Base-by-base conservation (phyloP, 2,888 invertebrate genomes). In the Anorthoa munda region DNA sequence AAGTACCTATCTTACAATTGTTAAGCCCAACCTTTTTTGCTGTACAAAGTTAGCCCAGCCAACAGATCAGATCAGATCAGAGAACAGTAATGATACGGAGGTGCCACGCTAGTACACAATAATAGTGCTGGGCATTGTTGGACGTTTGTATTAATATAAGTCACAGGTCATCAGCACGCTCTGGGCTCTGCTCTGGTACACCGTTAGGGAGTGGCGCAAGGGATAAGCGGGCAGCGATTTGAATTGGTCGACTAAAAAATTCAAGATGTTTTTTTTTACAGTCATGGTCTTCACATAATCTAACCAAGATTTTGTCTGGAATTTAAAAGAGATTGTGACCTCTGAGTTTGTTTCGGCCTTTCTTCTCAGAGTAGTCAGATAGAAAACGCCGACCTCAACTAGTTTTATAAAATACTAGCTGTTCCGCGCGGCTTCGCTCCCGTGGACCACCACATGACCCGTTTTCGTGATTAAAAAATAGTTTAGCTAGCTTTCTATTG, bases 91-190 rank as follows among this genome's bases (percentile, higher is more conserved):
- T 59, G 59, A 81, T 67, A 51, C 31, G 13, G 59, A 72, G 72
- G 81, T 68, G 79, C 21, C 67, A 50, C 12, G 72, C 26, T 53
- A 50, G 55, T 17, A 23, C 4, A 63, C 77, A 63, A 64, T 80
- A 72, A 80, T 80, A 72, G 79, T 72, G 69, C 56, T 50, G n/a
- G 63, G 70, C 65, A 64, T 69, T 76, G 75, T 77, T 75, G 53
- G 82, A 85, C 85, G 72, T 61, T 69, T 66, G 64, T 66, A 81
- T 78, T 81, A 82, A 63, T 78, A 78, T 48, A 82, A 79, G 81
- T 81, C 82, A 61, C 75, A 82, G 81, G 74, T 78, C 82, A 81
- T 71, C 82, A 71, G 31, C 70, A 51, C 58, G 18, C 56, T 69
- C 69, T 66, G 21, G 26, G 66, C n/a, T n/a, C n/a, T n/a, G n/a